These are phyloP conservation scores for Cygnus atratus DNA, from an alignment of 2,113 vertebrate species.

Conservation along the genomic window DNA sequence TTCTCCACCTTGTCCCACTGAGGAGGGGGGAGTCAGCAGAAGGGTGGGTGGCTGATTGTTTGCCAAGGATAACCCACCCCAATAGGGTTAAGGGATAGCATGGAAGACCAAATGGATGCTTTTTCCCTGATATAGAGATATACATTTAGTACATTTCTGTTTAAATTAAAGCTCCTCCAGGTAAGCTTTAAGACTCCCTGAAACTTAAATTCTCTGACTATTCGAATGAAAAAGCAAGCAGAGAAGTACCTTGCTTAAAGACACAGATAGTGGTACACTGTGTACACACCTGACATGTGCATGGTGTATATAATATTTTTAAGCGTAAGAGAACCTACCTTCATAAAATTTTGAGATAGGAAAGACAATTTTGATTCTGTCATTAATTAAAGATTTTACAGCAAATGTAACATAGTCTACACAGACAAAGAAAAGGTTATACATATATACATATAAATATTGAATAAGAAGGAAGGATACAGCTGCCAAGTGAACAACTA, in stretches of 20 bases:
- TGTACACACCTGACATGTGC: rapidly evolving
- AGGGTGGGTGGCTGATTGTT: neutral
- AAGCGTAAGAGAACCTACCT: neutral
- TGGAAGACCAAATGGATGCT: neutral
- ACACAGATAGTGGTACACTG: neutral
- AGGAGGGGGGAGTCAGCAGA: neutral
- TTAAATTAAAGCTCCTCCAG: neutral
- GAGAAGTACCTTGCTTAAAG: neutral
- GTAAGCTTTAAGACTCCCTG: neutral
- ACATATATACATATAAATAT: no score
- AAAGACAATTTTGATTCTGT: neutral
- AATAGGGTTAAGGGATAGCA: no score
- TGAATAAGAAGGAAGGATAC: neutral
- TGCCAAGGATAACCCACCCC: neutral
- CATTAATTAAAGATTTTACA: neutral
- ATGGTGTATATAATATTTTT: neutral
- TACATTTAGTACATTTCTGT: neutral
- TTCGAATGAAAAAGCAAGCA: neutral
- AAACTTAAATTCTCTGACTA: neutral
- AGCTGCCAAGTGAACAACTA: neutral
- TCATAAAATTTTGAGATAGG: neutral
- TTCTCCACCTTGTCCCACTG: rapidly evolving
- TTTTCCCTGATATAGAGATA: neutral
- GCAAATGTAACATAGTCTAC: neutral
- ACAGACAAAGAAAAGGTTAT: neutral